These are phyloP conservation scores for Candidula unifasciata DNA, from an alignment of 2,888 invertebrate species.

Conservation along the genomic window DNA sequence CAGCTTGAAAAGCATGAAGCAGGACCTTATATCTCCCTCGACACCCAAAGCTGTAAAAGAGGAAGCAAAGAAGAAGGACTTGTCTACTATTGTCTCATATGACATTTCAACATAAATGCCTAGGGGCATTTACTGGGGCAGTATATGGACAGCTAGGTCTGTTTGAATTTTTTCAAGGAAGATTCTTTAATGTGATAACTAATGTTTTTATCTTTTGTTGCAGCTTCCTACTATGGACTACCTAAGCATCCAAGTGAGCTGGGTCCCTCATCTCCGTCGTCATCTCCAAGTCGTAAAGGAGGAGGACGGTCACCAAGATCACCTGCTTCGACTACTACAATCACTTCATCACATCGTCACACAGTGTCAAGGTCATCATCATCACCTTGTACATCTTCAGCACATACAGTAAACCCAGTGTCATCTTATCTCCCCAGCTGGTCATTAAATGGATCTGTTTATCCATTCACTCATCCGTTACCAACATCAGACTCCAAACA, in stretches of 20 bases:
- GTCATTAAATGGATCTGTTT: conserved; percentile 42
- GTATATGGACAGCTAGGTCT: no score
- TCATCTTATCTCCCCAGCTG: conserved; percentile 44
- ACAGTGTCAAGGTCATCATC: conserved; percentile 34
- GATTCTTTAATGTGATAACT: not conserved
- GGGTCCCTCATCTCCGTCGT: conserved; percentile 45
- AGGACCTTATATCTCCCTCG: no score
- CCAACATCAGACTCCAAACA: conserved; percentile 33
- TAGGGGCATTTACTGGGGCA: no score
- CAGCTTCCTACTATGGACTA: conserved; percentile 56
- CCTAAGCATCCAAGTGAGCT: conserved; percentile 52
- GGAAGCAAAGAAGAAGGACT: no score
- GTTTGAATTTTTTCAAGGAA: not conserved
- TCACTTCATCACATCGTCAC: conserved; percentile 48
- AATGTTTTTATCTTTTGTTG: conserved; percentile 1
- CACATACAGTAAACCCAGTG: conserved; percentile 18
- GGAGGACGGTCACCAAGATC: conserved; percentile 34
- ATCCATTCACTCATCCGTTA: conserved; percentile 27
- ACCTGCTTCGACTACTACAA: conserved; percentile 37
- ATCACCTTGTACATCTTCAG: conserved; percentile 46
- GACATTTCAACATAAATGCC: no score
- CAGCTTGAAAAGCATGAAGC: no score
- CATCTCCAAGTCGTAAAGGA: conserved; percentile 39
- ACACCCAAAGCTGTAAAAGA: no score
- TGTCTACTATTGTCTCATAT: no score